Evolutionary conservation across 2,797 vertebrate species (phyloP), one percentile per base, ranked within the genome.

Genomic region (Limnodromus scolopaceus): DNA sequence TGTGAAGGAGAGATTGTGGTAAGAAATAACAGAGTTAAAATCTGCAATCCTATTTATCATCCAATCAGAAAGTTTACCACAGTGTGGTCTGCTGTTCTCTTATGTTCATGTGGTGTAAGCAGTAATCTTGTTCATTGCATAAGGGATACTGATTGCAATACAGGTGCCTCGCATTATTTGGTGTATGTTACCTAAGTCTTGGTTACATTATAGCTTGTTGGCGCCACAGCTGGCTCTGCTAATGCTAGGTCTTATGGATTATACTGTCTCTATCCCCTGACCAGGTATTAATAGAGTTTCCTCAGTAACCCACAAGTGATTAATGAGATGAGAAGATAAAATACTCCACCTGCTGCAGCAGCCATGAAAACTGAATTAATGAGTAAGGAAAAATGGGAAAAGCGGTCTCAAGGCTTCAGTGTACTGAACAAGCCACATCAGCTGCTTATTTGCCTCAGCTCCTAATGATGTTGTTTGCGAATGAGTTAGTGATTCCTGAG

Each of bases 321-420:
- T 98, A 98, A 98, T 97, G 96, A 98, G 92, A 97, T 96, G 89
- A 97, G 95, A 97, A 98, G 94, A 97, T 90, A 97, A 98, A 98
- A 97, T 97, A 91, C 84, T 95, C 93, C 95, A 98, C 96, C 96
- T 98, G 95, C 96, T 96, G 84, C 78, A 97, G 82, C 77, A 97
- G 79, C 75, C 84, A 87, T 86, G 91, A 97, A 97, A 98, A 92
- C 23, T 79, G 89, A 98, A 98, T 97, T 98, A 98, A 98, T 95
- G 80, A 96, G 74, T 87, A 81, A 38, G 9, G 10, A 30, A 71
- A 89, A 93, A 82, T 70, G 53, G 49, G 34, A 80, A 93, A 91
- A 87, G 28, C 24, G 84, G 49, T 95, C 92, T 88, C 70, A 65
- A 94, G 71, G 45, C 64, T 95, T 97, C 89, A 57, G 32, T 39